Conservation (phyloP, 37 sponge, comb jelly and placozoan species). For the Crambe crambe region DNA sequence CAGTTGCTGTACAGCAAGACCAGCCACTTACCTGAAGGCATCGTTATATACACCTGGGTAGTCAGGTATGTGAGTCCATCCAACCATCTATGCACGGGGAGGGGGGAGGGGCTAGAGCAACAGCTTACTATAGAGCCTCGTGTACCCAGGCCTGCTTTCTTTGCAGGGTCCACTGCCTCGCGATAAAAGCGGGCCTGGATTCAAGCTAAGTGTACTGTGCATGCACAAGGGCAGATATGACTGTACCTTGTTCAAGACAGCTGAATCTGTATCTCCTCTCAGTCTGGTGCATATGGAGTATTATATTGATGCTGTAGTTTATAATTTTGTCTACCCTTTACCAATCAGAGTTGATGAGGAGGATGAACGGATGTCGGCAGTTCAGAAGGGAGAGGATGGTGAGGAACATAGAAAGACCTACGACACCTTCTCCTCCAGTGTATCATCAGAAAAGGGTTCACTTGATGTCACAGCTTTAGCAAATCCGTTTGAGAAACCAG, state of each 20-base stretch:
- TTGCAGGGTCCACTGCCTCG: too few species aligned
- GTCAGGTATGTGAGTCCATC: constrained; percentile 56
- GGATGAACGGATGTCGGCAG: constrained; percentile 59
- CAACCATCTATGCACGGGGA: too few species aligned
- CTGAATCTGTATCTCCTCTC: too few species aligned
- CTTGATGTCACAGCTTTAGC: constrained; percentile 14
- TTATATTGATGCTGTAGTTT: too few species aligned
- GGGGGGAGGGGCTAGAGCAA: too few species aligned
- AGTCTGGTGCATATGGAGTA: too few species aligned
- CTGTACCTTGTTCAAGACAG: too few species aligned
- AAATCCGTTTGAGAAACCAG: neutral
- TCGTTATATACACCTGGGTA: constrained; percentile 77
- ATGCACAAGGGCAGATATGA: too few species aligned
- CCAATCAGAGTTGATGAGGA: constrained; percentile 50
- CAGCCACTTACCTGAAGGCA: constrained; percentile 60
- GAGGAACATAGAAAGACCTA: constrained; percentile 29
- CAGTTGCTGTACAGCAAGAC: constrained; percentile 49
- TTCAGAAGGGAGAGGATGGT: constrained; percentile 20
- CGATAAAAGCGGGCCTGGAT: too few species aligned
- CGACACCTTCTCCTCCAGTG: neutral
- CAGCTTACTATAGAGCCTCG: too few species aligned
- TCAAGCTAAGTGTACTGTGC: too few species aligned
- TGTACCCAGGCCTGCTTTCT: too few species aligned
- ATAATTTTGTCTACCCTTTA: neutral
- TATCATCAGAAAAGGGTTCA: neutral